phyloP scores from a whole-genome alignment of 2,888 invertebrate genomes.

The Maniola hyperantus region DNA sequence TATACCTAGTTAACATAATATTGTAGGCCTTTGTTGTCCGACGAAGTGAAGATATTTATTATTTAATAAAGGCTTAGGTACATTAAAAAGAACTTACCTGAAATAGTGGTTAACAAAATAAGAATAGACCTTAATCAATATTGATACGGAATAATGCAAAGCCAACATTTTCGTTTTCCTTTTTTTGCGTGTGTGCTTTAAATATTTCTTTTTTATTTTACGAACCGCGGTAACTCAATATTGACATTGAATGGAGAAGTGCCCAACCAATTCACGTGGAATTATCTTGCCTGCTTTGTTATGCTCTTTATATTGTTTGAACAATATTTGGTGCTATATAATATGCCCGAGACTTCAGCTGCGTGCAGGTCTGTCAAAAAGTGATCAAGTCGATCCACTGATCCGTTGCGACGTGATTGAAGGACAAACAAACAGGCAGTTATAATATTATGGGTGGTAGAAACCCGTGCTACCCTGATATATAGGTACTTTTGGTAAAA shows the following conservation, averaged over 20 bases:
- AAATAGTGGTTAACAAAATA: background rate
- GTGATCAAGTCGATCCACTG: too few species aligned
- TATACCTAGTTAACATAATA: too few species aligned
- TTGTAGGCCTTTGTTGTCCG: too few species aligned
- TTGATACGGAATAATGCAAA: conserved; percentile 9
- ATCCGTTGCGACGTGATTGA: too few species aligned
- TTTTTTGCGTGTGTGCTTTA: conserved; percentile 7
- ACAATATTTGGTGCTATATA: background rate
- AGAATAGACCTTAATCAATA: conserved; percentile 5
- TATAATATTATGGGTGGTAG: too few species aligned
- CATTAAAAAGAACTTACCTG: background rate
- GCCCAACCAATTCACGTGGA: background rate
- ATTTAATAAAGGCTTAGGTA: too few species aligned
- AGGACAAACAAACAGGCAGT: too few species aligned
- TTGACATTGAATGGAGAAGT: conserved; percentile 1
- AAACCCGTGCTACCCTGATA: too few species aligned
- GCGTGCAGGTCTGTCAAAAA: too few species aligned
- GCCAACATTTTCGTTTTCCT: conserved; percentile 5
- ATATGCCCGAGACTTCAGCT: background rate
- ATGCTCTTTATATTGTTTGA: background rate
- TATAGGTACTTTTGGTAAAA: too few species aligned
- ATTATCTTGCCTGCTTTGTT: background rate
- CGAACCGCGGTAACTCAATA: background rate
- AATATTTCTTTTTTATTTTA: background rate
- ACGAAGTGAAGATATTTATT: too few species aligned